Conservation (phyloP, 1,140 invertebrate genomes). For the Aphaenogaster ashmeadi region DNA sequence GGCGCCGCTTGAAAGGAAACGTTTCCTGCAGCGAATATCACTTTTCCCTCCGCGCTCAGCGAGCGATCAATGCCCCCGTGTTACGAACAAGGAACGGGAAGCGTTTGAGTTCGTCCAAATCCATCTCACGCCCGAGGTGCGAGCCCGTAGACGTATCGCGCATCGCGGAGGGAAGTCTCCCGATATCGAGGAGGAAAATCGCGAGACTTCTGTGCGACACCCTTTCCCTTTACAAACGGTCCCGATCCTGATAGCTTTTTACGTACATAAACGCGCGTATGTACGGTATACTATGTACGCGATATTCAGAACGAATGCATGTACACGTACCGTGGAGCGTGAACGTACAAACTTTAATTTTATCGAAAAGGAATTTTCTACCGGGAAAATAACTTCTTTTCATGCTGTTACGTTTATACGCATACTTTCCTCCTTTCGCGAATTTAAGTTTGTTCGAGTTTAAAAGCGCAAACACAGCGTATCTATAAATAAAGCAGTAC, state of each 20-base stretch:
- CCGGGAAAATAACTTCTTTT: constrained; percentile 30
- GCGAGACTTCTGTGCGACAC: neutral
- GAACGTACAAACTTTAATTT: constrained; percentile 34
- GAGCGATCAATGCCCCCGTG: constrained; percentile 52
- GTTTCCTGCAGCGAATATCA: constrained; percentile 40
- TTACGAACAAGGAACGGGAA: constrained; percentile 42
- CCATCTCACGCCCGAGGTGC: constrained; percentile 12
- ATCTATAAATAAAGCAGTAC: neutral
- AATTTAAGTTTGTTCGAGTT: neutral
- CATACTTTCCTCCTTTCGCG: neutral
- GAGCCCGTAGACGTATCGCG: neutral
- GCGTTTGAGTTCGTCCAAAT: constrained; percentile 41
- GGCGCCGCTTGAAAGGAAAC: constrained; percentile 14
- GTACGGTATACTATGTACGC: too few relatives aligned
- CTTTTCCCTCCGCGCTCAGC: constrained; percentile 18
- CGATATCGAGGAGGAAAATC: constrained; percentile 18
- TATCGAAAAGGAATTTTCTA: constrained; percentile 1
- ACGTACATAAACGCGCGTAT: neutral
- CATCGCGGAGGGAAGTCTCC: constrained; percentile 3
- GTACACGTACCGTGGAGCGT: neutral
- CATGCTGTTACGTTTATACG: constrained; percentile 7
- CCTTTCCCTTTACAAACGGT: constrained; percentile 10
- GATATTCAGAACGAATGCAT: constrained; percentile 2
- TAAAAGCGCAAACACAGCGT: neutral
- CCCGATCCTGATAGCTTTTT: neutral